phyloP scores from a whole-genome alignment of 2,888 invertebrate genomes.

The Leucophenga montana region DNA sequence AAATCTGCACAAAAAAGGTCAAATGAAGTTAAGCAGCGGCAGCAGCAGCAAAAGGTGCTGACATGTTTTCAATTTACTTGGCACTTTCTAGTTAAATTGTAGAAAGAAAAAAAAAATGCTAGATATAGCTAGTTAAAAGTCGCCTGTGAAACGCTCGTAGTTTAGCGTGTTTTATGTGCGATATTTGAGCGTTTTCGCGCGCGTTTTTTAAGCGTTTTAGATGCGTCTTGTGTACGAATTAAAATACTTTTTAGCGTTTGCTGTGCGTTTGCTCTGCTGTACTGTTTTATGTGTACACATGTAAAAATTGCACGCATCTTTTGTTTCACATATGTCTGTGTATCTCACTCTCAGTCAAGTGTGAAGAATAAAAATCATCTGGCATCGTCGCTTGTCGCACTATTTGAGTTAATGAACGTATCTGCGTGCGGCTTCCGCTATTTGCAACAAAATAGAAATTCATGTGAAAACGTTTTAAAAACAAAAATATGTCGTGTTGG shows the following conservation, averaged over 20 bases:
- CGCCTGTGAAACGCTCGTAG: constrained; percentile 24
- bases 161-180: constrained; percentile 32
- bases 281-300: not conserved
- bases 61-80: constrained; percentile 42
- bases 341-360: not conserved
- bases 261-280: not conserved
- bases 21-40: constrained; percentile 22
- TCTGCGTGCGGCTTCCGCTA: constrained; percentile 14
- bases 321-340: too few species aligned
- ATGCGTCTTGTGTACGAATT: not conserved
- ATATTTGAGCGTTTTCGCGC: constrained; percentile 25
- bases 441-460: constrained; percentile 16
- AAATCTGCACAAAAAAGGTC: constrained; percentile 24
- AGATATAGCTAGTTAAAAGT: not conserved
- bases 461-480: constrained; percentile 11
- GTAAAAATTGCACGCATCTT: not conserved
- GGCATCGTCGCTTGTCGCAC: not conserved
- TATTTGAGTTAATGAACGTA: not conserved
- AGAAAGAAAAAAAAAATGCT: constrained; percentile 15
- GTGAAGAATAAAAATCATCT: constrained; percentile 32
- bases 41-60: constrained; percentile 50
- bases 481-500: not conserved
- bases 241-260: not conserved
- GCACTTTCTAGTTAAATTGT: not conserved
- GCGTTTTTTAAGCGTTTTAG: constrained; percentile 22